These are phyloP conservation scores for Amphimallon solstitiale DNA, from an alignment of 2,888 invertebrate genomes.

Conservation along the genomic window DNA sequence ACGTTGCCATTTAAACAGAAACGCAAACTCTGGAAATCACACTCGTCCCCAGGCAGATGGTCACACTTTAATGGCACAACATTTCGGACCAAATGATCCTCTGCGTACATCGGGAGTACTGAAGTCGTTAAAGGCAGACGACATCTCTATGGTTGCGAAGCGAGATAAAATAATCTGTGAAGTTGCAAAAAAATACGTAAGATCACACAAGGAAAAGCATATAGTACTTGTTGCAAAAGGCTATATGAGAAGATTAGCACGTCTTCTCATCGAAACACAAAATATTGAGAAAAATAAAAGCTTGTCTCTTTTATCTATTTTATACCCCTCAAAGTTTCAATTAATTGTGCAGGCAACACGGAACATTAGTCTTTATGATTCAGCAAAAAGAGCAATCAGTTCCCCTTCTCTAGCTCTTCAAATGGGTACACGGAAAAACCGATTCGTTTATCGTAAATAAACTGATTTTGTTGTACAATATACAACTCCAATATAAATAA, in stretches of 20 bases:
- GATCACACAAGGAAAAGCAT: slow-evolving; percentile 44
- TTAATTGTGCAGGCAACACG: slow-evolving; percentile 1
- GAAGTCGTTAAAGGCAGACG: slow-evolving; percentile 38
- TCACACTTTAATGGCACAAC: too few species aligned
- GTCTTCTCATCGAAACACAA: slow-evolving; percentile 27
- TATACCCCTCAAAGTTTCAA: slow-evolving; percentile 24
- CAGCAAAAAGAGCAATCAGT: neutral
- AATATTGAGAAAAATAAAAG: neutral
- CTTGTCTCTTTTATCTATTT: neutral
- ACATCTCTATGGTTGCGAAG: slow-evolving; percentile 43
- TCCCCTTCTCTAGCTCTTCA: too few species aligned
- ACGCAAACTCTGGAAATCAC: too few species aligned
- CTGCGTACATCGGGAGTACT: slow-evolving; percentile 40
- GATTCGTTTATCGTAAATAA: too few species aligned
- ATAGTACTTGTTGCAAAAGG: slow-evolving; percentile 40
- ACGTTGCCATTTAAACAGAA: too few species aligned
- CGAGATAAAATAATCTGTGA: too few species aligned
- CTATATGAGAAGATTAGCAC: slow-evolving; percentile 32
- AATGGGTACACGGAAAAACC: too few species aligned
- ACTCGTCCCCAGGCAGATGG: too few species aligned
- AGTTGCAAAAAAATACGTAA: too few species aligned
- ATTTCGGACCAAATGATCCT: slow-evolving; percentile 44
- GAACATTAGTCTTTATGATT: slow-evolving; percentile 26
- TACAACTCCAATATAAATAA: too few species aligned
- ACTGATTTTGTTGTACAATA: too few species aligned